Base-by-base conservation (phyloP, 2,888 invertebrate genomes). In the Artemia sinica region DNA sequence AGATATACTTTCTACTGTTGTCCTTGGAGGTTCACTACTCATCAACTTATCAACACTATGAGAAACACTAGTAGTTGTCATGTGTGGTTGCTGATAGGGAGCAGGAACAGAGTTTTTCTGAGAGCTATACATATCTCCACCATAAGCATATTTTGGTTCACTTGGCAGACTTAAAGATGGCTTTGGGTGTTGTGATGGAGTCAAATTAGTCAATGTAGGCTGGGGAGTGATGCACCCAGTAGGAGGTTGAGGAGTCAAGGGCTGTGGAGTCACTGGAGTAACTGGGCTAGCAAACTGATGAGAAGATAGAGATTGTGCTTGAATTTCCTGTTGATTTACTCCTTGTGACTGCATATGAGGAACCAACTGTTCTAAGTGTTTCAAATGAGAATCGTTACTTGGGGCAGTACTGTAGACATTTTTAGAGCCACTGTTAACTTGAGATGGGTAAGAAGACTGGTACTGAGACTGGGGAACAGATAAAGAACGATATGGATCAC, bases 191-290 rank as follows among this genome's bases (percentile, higher is more conserved):
- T n/a, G 14, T 58, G 63, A 10, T 10, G 63, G 8, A 2, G 63
- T 28, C 28, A 28, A 18, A 28, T 58, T 58, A 18, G 63, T 58
- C 11, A 58, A 58, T 18, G 28, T 28, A 58, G 63, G 63, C 63
- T 58, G 63, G n/a, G 63, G 63, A 58, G 63, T 58, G 14, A 58
- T 28, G 28, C 63, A 58, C 28, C 63, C 63, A 58, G 63, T 58
- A 18, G 63, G 63, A 58, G 63, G 63, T 28, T 58, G 63, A 58
- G 63, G 63, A 8, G 63, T 58, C 63, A 11, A 9, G n/a, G 63
- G 63, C 63, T 58, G 63, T 58, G 63, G 63, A 9, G 63, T 58
- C 8, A 58, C 63, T 18, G 63, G 63, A 58, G 63, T 58, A n/a
- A 58, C 63, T 58, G 63, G 63, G 63, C 63, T 58, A 18, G 63